Evolutionary conservation across 2,797 vertebrate species (phyloP).

Genomic region (Stomatorhinus walkeri): DNA sequence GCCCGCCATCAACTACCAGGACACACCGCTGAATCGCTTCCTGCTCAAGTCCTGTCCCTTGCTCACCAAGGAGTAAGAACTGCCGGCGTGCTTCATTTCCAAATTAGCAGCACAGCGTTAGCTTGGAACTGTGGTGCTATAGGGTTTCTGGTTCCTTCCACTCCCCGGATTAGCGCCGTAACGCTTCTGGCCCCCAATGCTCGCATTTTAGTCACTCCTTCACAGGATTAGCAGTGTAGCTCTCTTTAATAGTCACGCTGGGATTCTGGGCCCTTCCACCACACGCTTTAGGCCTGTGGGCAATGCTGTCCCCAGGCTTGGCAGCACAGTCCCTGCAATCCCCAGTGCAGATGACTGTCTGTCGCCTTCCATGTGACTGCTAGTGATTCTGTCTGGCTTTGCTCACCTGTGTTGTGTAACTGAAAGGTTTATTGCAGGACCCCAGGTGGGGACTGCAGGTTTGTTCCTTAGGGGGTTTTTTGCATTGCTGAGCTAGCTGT

Average conservation of each 20-base stretch:
- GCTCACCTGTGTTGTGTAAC: not conserved
- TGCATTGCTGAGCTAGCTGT: not conserved
- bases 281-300: not conserved
- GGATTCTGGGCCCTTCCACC: not conserved
- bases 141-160: not conserved
- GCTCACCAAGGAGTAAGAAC: conserved; percentile 88
- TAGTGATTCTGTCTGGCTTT: not conserved
- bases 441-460: not conserved
- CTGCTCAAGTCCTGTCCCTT: conserved; percentile 83
- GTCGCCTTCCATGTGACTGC: not conserved
- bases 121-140: not conserved
- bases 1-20: conserved; percentile 75
- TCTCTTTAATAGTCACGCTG: not conserved
- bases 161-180: not conserved
- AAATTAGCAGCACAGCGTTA: not conserved
- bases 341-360: not conserved
- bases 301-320: not conserved
- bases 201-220: not conserved
- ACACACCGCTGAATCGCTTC: conserved; percentile 74
- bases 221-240: not conserved
- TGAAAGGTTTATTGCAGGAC: not conserved
- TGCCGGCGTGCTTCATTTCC: not conserved
- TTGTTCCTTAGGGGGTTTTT: not conserved
- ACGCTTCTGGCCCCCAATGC: not conserved
- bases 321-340: not conserved